These are phyloP conservation scores for Phrixothrix hirtus DNA, from an alignment of 2,888 invertebrate genomes.

Conservation along the genomic window DNA sequence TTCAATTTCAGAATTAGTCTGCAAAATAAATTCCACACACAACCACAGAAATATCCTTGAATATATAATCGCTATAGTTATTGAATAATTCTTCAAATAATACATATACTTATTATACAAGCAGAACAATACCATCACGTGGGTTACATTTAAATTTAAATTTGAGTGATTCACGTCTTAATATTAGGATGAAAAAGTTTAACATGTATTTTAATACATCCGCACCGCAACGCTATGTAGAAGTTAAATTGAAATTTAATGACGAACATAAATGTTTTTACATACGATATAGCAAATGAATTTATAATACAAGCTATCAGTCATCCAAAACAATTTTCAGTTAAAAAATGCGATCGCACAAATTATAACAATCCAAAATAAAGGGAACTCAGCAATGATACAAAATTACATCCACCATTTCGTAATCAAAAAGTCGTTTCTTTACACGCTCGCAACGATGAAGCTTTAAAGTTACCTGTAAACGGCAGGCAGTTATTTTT, in stretches of 20 bases:
- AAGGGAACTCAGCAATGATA: constrained; percentile 7
- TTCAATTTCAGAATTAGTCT: neutral
- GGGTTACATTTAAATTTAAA: constrained; percentile 20
- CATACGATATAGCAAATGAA: constrained; percentile 6
- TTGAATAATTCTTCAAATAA: neutral
- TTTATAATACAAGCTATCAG: constrained; percentile 9
- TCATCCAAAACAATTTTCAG: constrained; percentile 3
- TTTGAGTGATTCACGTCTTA: neutral
- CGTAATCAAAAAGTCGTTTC: constrained; percentile 27
- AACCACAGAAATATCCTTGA: neutral
- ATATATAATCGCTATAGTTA: neutral
- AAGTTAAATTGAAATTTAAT: constrained; percentile 16
- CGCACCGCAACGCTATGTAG: no score
- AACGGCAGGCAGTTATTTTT: neutral
- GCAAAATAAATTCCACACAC: neutral
- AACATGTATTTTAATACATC: no score
- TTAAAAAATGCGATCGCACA: constrained; percentile 9
- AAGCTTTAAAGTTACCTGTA: constrained; percentile 4
- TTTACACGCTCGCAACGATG: constrained; percentile 7
- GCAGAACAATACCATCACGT: constrained; percentile 12
- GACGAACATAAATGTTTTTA: neutral
- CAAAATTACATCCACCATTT: constrained; percentile 19
- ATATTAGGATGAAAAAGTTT: neutral
- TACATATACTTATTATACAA: neutral
- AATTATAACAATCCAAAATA: constrained; percentile 14